Conservation (phyloP, 2,797 vertebrate genomes). For the Rousettus madagascariensis region DNA sequence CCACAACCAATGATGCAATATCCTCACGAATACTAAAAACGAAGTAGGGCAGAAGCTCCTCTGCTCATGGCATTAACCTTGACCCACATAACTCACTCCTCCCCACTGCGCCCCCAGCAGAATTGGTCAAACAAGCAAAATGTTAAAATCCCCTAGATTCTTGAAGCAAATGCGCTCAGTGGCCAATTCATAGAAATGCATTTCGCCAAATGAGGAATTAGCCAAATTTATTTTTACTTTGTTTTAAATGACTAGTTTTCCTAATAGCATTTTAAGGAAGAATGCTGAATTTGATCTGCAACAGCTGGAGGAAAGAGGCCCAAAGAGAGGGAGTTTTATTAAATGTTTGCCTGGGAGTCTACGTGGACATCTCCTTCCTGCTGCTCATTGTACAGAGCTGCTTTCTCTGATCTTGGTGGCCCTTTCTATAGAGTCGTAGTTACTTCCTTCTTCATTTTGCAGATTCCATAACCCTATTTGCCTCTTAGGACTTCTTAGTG, state of each 20-base stretch:
- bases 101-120: not conserved
- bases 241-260: slow-evolving; percentile 5
- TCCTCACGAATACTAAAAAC: not conserved
- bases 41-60: slow-evolving; percentile 33
- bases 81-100: not conserved
- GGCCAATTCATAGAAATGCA: not conserved
- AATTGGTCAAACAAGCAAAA: not conserved
- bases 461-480: not conserved
- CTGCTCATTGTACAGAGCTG: not conserved
- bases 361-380: not conserved
- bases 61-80: slow-evolving; percentile 5
- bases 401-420: not conserved
- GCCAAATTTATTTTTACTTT: not conserved
- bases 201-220: not conserved
- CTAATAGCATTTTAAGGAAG: not conserved
- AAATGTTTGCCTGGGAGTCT: not conserved
- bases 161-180: not conserved
- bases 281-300: not conserved
- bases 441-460: not conserved
- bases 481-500: not conserved
- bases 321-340: not conserved
- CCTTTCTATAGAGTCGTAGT: not conserved
- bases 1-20: not conserved
- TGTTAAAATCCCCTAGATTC: not conserved
- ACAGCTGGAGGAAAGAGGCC: not conserved